Evolutionary conservation across 2,888 invertebrate species (phyloP).

Genomic region (Ctena decussata): DNA sequence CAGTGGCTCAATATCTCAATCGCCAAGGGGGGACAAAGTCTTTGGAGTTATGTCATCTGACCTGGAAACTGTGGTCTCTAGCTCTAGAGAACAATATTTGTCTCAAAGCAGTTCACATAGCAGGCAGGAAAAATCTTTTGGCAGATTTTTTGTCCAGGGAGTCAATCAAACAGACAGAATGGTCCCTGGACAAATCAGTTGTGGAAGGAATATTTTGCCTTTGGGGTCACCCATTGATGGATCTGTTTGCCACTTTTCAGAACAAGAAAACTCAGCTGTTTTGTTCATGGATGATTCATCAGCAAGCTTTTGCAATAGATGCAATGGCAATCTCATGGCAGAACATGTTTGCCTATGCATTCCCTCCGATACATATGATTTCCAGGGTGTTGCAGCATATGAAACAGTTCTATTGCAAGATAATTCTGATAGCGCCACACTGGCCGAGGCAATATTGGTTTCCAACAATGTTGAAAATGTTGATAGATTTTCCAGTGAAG

Average conservation of each 20-base stretch:
- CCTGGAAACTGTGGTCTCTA: slow-evolving; percentile 17
- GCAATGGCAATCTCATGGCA: slow-evolving; percentile 36
- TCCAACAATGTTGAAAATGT: slow-evolving; percentile 13
- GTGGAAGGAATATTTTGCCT: slow-evolving; percentile 21
- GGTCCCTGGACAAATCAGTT: slow-evolving; percentile 23
- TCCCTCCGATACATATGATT: slow-evolving; percentile 35
- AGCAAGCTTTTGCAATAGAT: slow-evolving; percentile 38
- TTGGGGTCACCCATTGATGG: slow-evolving; percentile 30
- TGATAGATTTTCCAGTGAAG: slow-evolving; percentile 31
- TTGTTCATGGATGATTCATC: slow-evolving; percentile 38
- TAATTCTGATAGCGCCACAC: slow-evolving; percentile 38
- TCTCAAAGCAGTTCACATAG: slow-evolving; percentile 36
- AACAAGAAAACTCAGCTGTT: slow-evolving; percentile 28
- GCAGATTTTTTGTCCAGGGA: slow-evolving; percentile 32
- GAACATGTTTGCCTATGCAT: slow-evolving; percentile 47
- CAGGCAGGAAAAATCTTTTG: slow-evolving; percentile 28
- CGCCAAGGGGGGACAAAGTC: neutral
- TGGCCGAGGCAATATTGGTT: slow-evolving; percentile 50
- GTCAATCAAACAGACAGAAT: slow-evolving; percentile 18
- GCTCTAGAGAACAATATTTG: slow-evolving; percentile 14
- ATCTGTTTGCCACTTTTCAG: slow-evolving; percentile 25
- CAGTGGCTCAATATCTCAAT: slow-evolving; percentile 1
- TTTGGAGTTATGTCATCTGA: neutral
- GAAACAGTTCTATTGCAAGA: slow-evolving; percentile 27
- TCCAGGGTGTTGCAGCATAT: slow-evolving; percentile 25